Conservation (phyloP, 2,888 invertebrate species). For the Zootermopsis nevadensis region DNA sequence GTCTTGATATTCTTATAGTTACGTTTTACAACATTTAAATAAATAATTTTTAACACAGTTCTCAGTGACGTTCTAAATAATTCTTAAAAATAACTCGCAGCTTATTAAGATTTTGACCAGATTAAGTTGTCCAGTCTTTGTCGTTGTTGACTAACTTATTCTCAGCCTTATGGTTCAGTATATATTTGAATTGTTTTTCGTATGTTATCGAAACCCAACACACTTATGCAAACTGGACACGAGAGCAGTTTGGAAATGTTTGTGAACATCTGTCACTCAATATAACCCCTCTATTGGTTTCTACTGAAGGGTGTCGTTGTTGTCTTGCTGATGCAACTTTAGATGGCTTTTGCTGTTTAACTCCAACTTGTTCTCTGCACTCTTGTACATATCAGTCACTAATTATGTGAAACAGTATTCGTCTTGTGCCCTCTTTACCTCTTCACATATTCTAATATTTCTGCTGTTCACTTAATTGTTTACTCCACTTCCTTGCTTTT, state of each 20-base stretch:
- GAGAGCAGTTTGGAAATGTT: not conserved
- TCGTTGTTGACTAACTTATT: no score
- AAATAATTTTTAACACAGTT: no score
- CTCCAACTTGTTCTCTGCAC: not conserved
- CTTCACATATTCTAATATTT: not conserved
- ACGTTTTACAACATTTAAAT: no score
- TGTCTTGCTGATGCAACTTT: constrained; percentile 1
- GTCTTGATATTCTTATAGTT: no score
- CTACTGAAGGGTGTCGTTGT: not conserved
- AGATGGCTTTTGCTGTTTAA: not conserved
- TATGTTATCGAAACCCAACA: no score
- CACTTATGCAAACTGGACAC: no score
- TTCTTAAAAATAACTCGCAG: no score
- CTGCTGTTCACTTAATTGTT: not conserved
- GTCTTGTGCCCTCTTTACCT: not conserved
- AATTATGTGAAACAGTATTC: not conserved
- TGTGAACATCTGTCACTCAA: not conserved
- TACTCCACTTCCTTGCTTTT: not conserved
- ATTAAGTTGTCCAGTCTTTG: no score
- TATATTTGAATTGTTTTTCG: no score
- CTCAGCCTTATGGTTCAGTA: no score
- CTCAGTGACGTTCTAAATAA: no score
- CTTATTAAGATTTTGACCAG: no score
- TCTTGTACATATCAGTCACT: constrained; percentile 4
- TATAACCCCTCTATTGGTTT: not conserved